Evolutionary conservation across 2,113 vertebrate genomes (phyloP).

Genomic region (Pseudolaguvia tuberculata): DNA sequence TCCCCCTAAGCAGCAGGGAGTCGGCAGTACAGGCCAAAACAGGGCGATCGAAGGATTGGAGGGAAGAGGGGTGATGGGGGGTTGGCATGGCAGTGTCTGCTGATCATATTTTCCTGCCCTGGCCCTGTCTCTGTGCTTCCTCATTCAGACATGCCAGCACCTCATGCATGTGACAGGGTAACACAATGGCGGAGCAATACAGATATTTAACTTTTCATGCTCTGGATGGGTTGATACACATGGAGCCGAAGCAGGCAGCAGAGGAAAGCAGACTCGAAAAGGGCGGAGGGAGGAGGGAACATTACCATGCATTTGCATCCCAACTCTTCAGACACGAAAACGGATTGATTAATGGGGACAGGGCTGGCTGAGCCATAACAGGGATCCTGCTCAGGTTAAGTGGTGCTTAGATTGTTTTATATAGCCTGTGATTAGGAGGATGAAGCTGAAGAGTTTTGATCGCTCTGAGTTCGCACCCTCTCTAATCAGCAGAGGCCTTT

Average conservation of each 20-base stretch:
- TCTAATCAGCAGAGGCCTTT: slow-evolving; percentile 64
- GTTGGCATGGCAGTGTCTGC: slow-evolving; percentile 48
- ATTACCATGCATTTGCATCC: slow-evolving; percentile 65
- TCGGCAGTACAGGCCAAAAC: slow-evolving; percentile 38
- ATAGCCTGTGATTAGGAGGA: slow-evolving; percentile 68
- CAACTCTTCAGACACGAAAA: slow-evolving; percentile 57
- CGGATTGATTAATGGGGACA: slow-evolving; percentile 77
- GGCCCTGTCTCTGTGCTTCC: slow-evolving; percentile 58
- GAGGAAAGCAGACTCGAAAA: background rate
- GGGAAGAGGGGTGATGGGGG: slow-evolving; percentile 49
- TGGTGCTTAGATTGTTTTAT: slow-evolving; percentile 76
- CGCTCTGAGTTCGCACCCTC: slow-evolving; percentile 60
- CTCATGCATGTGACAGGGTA: background rate
- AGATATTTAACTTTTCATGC: slow-evolving; percentile 1
- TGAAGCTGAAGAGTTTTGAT: slow-evolving; percentile 66
- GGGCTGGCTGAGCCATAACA: slow-evolving; percentile 71
- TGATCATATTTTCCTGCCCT: slow-evolving; percentile 67
- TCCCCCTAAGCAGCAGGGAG: slow-evolving; percentile 74
- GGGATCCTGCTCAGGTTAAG: slow-evolving; percentile 68
- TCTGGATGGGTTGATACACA: background rate
- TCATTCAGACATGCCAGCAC: slow-evolving; percentile 43
- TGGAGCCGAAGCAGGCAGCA: background rate
- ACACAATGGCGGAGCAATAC: slow-evolving; percentile 15
- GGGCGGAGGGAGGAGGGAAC: slow-evolving; percentile 43
- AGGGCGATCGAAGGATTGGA: slow-evolving; percentile 54